Evolutionary conservation across 2,113 vertebrate genomes (phyloP).

Genomic region (Sturnus vulgaris): DNA sequence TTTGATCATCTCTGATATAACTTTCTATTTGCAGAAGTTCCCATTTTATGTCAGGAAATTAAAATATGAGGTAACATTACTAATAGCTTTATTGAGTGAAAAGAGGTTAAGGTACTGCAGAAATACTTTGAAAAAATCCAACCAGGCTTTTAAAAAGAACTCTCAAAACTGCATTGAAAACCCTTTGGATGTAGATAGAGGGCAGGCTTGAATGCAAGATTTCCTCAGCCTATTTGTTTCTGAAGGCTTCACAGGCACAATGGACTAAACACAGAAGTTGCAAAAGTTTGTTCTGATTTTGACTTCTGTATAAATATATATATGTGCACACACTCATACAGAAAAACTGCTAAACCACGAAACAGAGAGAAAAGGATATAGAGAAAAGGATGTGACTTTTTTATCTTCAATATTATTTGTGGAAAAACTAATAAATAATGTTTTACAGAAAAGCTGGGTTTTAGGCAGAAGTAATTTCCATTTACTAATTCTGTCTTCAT

Average conservation of each 20-base stretch:
- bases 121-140: not conserved
- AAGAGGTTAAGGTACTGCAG: not conserved
- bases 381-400: not conserved
- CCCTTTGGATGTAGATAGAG: accelerated
- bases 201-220: not conserved
- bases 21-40: not conserved
- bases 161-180: not conserved
- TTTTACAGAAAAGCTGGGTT: not conserved
- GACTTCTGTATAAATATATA: not conserved
- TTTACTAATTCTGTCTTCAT: not conserved
- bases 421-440: not conserved
- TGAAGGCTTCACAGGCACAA: not conserved
- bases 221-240: not conserved
- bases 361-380: not conserved
- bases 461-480: conserved; percentile 23
- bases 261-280: not conserved
- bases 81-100: not conserved
- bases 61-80: not conserved
- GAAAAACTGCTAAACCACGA: not conserved
- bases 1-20: not conserved
- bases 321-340: not conserved
- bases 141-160: not conserved
- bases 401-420: not conserved
- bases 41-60: not conserved
- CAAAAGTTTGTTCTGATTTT: not conserved